Evolutionary conservation across 2,113 vertebrate genomes (phyloP), one percentile per base, ranked within the genome.

Genomic region (Glaucidium brasilianum): DNA sequence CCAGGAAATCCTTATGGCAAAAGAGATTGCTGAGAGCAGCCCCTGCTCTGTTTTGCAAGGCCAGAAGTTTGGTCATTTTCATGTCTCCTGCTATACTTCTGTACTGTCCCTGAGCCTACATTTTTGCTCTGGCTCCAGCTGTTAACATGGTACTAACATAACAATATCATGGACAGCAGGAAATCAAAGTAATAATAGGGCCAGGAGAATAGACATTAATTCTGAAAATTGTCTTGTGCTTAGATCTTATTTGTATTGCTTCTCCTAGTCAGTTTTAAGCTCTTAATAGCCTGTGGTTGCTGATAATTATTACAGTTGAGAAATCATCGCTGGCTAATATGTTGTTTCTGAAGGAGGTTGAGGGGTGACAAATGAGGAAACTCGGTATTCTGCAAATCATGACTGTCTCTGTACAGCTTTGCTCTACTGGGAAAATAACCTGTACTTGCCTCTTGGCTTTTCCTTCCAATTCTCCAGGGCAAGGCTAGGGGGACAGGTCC

Each of bases 271-370:
- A 59, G 50, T 73, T 92, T 94, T 86, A 86, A 94, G 67, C 68
- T 63, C 37, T 73, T 69, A 76, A 77, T 88, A 85, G 75, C 39
- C 82, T 64, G 37, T 76, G 67, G 80, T 91, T 94, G 69, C 69
- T 85, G 85, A 85, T 83, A 96, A 94, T 94, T 90, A 95, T 73
- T 91, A 85, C 88, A 92, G 88, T 2, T 86, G 85, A 88, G 82
- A 64, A 93, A 69, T 71, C 72, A 39, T 27, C 82, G 60, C 64
- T 78, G 81, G 49, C 43, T 86, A 92, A 83, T 53, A 39, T 35
- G 60, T 45, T 76, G 41, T 27, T 66, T 86, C 76, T 75, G 63
- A 80, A 85, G 71, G 75, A 90, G 71, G 45, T 1, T 14, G 64
- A 88, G 88, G 56, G 85, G 66, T 23, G 81, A 30, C 20, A 63